These are phyloP conservation scores for Amblyjoppa fuscipennis DNA, from an alignment of 2,888 invertebrate species.

Conservation along the genomic window DNA sequence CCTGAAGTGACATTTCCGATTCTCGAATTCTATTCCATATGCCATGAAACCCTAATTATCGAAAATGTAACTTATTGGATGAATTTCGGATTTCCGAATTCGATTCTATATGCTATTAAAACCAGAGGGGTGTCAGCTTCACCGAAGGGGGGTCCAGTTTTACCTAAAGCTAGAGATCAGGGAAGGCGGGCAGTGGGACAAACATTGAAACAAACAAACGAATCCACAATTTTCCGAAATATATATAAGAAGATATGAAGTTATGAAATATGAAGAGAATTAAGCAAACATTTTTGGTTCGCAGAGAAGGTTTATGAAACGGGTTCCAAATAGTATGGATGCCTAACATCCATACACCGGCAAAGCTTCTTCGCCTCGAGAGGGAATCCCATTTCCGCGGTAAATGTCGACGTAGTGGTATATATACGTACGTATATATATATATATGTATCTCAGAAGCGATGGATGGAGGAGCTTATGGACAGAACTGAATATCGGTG, in stretches of 20 bases:
- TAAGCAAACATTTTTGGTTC: neutral
- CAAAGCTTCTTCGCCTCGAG: neutral
- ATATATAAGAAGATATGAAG: neutral
- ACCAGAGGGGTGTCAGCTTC: no score
- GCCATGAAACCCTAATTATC: no score
- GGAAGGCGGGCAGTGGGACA: no score
- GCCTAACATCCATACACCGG: neutral
- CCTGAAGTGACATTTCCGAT: no score
- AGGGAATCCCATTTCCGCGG: conserved; percentile 41
- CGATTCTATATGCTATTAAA: no score
- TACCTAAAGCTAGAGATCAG: no score
- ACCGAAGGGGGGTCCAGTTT: no score
- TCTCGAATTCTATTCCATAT: no score
- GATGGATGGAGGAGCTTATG: neutral
- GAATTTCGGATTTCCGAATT: no score
- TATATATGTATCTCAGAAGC: neutral
- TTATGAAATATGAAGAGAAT: neutral
- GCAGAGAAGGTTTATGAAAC: neutral
- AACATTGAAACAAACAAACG: no score
- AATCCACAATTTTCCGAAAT: no score
- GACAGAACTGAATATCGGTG: conserved; percentile 44
- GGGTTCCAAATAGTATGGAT: neutral
- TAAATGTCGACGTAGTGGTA: conserved; percentile 21
- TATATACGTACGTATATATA: neutral
- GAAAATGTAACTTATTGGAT: no score